Evolutionary conservation across 1,140 invertebrate species (phyloP).

Genomic region (Zaprionus inermis): DNA sequence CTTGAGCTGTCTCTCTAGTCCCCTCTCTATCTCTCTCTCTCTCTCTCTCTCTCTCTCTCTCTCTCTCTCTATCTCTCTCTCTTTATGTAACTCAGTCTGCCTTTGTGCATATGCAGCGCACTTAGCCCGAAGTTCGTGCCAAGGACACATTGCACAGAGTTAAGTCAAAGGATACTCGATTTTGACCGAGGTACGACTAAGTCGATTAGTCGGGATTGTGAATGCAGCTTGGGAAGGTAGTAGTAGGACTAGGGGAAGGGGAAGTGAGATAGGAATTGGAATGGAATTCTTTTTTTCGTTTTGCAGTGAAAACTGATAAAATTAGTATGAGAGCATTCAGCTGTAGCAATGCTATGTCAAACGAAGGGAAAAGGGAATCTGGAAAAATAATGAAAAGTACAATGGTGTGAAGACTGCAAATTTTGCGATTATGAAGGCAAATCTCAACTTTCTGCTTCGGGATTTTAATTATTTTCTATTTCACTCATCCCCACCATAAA

Average conservation of each 20-base stretch:
- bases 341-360: background rate
- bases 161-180: slow-evolving; percentile 27
- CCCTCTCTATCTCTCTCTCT: background rate
- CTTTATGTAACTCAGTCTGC: no score
- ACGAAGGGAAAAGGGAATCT: background rate
- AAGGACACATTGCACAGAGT: slow-evolving; percentile 56
- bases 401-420: background rate
- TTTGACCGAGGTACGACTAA: slow-evolving; percentile 46
- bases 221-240: background rate
- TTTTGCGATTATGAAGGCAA: background rate
- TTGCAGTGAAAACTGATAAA: slow-evolving; percentile 66
- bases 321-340: slow-evolving; percentile 47
- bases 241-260: background rate
- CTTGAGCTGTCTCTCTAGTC: slow-evolving; percentile 27
- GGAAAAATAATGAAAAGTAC: background rate
- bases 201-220: slow-evolving; percentile 41
- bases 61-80: background rate
- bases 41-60: background rate
- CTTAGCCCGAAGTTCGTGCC: slow-evolving; percentile 55
- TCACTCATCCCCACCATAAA: no score
- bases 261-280: no score
- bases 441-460: no score
- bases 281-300: slow-evolving; percentile 43
- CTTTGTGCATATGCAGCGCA: slow-evolving; percentile 39
- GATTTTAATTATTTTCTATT: no score